Conservation (phyloP, 2,888 invertebrate genomes). For the Nebria brevicollis region DNA sequence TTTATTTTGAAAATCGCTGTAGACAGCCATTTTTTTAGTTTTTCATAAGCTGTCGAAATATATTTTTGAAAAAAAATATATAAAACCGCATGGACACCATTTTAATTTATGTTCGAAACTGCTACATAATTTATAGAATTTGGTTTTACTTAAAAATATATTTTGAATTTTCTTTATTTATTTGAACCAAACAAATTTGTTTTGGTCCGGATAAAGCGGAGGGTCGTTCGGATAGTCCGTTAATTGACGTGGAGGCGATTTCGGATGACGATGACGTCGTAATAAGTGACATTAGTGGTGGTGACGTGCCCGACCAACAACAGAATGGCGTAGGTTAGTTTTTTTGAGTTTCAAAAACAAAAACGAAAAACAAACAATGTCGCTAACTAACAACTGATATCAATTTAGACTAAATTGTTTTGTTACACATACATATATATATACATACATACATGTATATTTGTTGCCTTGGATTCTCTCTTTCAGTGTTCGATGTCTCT, state of each 20-base stretch:
- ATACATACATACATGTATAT: conserved; percentile 10
- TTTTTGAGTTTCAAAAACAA: conserved; percentile 13
- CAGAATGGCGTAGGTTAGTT: conserved; percentile 71
- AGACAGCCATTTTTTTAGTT: background rate
- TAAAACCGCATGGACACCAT: background rate
- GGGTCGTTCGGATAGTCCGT: conserved; percentile 68
- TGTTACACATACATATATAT: background rate
- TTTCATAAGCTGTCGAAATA: no score
- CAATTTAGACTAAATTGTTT: background rate
- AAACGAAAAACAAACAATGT: conserved; percentile 2
- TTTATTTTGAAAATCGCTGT: background rate
- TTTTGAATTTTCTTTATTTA: conserved; percentile 50
- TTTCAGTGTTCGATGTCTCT: background rate
- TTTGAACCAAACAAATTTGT: conserved; percentile 44
- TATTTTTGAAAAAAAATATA: background rate
- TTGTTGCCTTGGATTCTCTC: background rate
- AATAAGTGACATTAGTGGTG: background rate
- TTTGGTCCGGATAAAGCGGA: conserved; percentile 38
- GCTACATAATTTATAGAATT: conserved; percentile 27
- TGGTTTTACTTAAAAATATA: conserved; percentile 47
- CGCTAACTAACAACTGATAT: conserved; percentile 7
- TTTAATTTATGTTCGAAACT: background rate
- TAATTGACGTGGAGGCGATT: conserved; percentile 75
- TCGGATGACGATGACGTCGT: conserved; percentile 67
- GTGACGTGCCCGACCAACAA: conserved; percentile 59